Evolutionary conservation across 2,797 vertebrate genomes (phyloP), one percentile per base, ranked within the genome.

Genomic region (Merluccius polli): DNA sequence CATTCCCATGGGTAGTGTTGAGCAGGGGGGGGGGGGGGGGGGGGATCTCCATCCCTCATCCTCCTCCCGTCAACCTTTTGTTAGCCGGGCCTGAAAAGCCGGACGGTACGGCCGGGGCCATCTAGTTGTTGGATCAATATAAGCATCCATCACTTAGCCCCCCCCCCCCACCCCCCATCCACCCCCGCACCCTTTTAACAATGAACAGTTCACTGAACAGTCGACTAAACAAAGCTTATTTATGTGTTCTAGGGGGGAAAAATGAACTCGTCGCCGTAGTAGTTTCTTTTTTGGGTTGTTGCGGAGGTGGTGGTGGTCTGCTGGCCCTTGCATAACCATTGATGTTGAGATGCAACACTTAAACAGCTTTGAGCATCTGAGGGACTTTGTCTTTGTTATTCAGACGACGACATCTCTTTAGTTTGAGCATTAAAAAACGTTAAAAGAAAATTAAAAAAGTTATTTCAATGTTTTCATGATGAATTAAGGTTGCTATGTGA

Each of bases 121-220:
- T 92, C 44, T 83, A 87, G 85, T 91, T 93, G 91, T 91, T 89
- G 89, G 91, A 92, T 94, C 93, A 94, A 92, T 94, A 93, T 90
- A 91, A 91, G 92, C 89, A 89, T 94, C 92, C 89, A 92, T 92
- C 92, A 94, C 88, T 88, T 88, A 83, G 87, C 85, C 87, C 73
- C 2, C 41, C 41, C 1, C 41, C 41, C 2, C 41, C 41, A 16
- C 41, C 41, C 1, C 41, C 6, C 5, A 7, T 9, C 21, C 52
- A 24, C 21, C 21, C 21, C 18, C 52, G 8, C 52, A n/a, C 85
- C 87, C 92, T 94, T 92, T 84, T 85, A 32, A 93, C 93, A 95
- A 94, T 89, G 85, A 86, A 75, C 88, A 89, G 92, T 88, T 91
- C 89, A 80, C 85, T 89, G 85, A 86, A 76, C 88, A 89, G 92